Conservation (phyloP, 2,113 vertebrate genomes). For the Cyprinodon tularosa region DNA sequence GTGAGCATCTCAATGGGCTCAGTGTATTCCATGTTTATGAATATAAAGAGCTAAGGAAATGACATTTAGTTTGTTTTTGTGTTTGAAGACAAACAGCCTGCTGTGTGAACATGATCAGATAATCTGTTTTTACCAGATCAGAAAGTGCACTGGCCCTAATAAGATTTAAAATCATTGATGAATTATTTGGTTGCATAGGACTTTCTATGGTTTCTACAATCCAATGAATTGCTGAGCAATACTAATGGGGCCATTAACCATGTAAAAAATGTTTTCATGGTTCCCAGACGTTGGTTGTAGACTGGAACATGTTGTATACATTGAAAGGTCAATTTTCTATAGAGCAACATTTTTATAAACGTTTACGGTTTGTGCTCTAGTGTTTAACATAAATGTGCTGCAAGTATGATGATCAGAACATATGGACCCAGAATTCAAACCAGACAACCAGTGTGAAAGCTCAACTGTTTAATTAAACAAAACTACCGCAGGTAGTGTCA, state of each 20-base stretch:
- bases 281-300: slow-evolving; percentile 33
- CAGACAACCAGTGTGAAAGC: too few species aligned
- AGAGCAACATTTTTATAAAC: slow-evolving; percentile 6
- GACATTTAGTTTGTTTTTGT: slow-evolving; percentile 11
- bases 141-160: slow-evolving; percentile 38
- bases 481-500: too few species aligned
- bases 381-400: slow-evolving; percentile 3
- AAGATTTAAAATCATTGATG: slow-evolving; percentile 50
- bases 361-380: slow-evolving; percentile 13
- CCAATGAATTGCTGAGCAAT: slow-evolving; percentile 56
- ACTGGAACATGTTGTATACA: slow-evolving; percentile 38
- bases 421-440: too few species aligned
- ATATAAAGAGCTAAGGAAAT: neutral
- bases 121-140: slow-evolving; percentile 4
- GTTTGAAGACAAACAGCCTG: slow-evolving; percentile 27
- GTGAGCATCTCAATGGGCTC: slow-evolving; percentile 4
- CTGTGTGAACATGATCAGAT: neutral
- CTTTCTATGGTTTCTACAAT: slow-evolving; percentile 27
- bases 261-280: slow-evolving; percentile 33
- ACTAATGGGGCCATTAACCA: slow-evolving; percentile 43
- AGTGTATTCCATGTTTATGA: neutral
- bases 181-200: slow-evolving; percentile 43
- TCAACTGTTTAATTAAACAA: too few species aligned
- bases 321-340: slow-evolving; percentile 45
- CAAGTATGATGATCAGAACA: neutral